These are phyloP conservation scores for Loriculus beryllinus DNA, from an alignment of 2,797 vertebrate species.

Conservation along the genomic window DNA sequence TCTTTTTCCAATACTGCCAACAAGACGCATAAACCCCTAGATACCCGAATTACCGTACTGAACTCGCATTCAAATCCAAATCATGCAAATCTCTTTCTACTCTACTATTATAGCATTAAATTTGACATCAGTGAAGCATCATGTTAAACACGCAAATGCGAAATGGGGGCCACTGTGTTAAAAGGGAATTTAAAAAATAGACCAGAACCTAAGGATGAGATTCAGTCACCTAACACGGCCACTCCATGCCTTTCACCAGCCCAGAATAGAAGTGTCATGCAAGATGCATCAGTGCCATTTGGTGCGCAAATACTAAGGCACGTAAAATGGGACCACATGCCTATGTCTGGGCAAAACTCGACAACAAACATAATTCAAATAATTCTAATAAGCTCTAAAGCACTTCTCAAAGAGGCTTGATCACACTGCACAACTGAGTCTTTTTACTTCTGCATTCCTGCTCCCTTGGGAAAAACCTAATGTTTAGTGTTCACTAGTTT, in stretches of 20 bases:
- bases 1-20: neutral
- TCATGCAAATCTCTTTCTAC: neutral
- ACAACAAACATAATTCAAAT: neutral
- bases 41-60: neutral
- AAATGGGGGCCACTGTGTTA: neutral
- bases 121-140: neutral
- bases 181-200: neutral
- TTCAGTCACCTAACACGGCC: neutral
- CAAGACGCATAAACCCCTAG: neutral
- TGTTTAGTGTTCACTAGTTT: neutral
- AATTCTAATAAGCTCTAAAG: neutral
- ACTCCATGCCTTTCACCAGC: neutral
- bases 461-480: neutral
- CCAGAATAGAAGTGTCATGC: neutral
- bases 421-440: neutral
- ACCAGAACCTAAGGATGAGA: neutral
- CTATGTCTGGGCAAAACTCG: neutral
- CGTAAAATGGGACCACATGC: neutral
- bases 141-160: neutral
- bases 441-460: neutral
- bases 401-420: neutral
- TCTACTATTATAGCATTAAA: neutral
- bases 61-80: neutral
- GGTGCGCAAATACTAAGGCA: neutral
- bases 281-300: neutral